A percentile compares a stretch with the other conserved stretches of the same genome.
These are phyloP conservation scores for Baccha elongata DNA, from an alignment of 2,888 invertebrate species.

Conservation along the genomic window DNA sequence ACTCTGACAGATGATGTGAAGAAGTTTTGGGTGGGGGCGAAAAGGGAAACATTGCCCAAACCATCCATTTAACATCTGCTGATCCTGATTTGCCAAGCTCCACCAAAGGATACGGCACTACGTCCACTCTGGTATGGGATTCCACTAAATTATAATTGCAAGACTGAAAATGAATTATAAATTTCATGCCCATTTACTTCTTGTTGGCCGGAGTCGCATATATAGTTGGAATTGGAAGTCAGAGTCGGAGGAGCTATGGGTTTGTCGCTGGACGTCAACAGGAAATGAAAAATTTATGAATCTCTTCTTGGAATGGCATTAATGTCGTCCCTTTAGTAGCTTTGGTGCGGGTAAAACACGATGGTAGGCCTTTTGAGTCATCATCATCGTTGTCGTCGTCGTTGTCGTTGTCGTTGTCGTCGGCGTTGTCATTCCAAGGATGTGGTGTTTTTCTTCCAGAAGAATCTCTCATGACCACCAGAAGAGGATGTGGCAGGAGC, in stretches of 20 bases:
- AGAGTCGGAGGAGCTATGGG: slow-evolving; percentile 40
- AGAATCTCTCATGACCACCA: slow-evolving; percentile 30
- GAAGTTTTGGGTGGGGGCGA: neutral
- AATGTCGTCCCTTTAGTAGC: slow-evolving; percentile 54
- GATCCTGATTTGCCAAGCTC: slow-evolving; percentile 66
- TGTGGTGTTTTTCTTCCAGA: slow-evolving; percentile 70
- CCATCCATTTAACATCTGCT: slow-evolving; percentile 68
- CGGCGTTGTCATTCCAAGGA: slow-evolving; percentile 46
- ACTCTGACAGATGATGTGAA: slow-evolving; percentile 27
- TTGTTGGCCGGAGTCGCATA: slow-evolving; percentile 34
- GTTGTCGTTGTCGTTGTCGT: slow-evolving; percentile 26
- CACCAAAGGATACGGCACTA: slow-evolving; percentile 39
- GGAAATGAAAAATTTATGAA: slow-evolving; percentile 74
- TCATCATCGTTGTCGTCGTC: slow-evolving; percentile 13
- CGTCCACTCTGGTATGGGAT: slow-evolving; percentile 42
- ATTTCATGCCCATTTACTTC: slow-evolving; percentile 74
- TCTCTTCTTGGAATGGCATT: slow-evolving; percentile 70
- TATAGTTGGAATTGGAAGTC: too few relatives aligned
- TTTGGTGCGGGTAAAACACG: slow-evolving; percentile 10
- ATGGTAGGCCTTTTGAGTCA: slow-evolving; percentile 52
- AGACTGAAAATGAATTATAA: slow-evolving; percentile 74
- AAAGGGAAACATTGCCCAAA: slow-evolving; percentile 17
- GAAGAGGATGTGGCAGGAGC: neutral
- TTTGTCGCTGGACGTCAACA: slow-evolving; percentile 73
- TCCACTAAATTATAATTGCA: slow-evolving; percentile 74